These are phyloP conservation scores for Aurelia sp. DNA, from an alignment of 30 jellyfish, hydroid and myxozoan species.

Conservation along the genomic window DNA sequence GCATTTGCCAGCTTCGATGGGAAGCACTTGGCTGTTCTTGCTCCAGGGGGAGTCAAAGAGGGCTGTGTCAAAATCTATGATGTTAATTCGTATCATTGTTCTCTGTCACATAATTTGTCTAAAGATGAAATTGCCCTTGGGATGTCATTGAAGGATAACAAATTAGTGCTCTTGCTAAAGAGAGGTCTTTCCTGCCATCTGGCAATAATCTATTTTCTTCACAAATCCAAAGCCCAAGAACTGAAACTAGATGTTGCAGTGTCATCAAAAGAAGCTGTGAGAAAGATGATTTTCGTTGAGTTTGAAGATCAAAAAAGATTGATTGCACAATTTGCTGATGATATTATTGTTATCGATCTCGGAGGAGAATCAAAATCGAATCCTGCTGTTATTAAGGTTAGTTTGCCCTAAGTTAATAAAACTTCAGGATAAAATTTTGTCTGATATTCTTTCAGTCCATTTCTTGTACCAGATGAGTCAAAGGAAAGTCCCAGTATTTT, in stretches of 20 bases:
- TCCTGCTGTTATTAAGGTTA: constrained; percentile 9
- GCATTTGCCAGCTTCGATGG: constrained; percentile 30
- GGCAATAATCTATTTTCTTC: not conserved
- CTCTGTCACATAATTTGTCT: not conserved
- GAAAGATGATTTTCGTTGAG: constrained; percentile 8
- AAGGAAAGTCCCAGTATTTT: too few relatives aligned
- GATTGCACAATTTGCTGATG: constrained; percentile 13
- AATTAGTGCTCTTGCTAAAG: constrained; percentile 42
- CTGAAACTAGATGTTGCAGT: constrained; percentile 4
- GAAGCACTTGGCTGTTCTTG: constrained; percentile 20
- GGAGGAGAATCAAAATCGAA: not conserved
- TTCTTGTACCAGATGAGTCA: too few relatives aligned
- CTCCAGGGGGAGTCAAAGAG: constrained; percentile 17
- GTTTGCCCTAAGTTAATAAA: not conserved
- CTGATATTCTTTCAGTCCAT: too few relatives aligned
- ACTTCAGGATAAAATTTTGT: not conserved
- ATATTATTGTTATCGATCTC: constrained; percentile 21
- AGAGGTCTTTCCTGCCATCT: constrained; percentile 10
- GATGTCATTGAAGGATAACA: constrained; percentile 18
- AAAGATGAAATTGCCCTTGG: constrained; percentile 25
- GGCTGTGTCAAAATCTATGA: constrained; percentile 43
- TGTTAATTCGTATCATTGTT: constrained; percentile 2
- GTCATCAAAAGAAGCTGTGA: not conserved
- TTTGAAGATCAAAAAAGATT: constrained; percentile 5
- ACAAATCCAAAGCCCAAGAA: not conserved